These are phyloP conservation scores for Mycteria americana DNA, from an alignment of 2,797 vertebrate genomes.

Conservation along the genomic window DNA sequence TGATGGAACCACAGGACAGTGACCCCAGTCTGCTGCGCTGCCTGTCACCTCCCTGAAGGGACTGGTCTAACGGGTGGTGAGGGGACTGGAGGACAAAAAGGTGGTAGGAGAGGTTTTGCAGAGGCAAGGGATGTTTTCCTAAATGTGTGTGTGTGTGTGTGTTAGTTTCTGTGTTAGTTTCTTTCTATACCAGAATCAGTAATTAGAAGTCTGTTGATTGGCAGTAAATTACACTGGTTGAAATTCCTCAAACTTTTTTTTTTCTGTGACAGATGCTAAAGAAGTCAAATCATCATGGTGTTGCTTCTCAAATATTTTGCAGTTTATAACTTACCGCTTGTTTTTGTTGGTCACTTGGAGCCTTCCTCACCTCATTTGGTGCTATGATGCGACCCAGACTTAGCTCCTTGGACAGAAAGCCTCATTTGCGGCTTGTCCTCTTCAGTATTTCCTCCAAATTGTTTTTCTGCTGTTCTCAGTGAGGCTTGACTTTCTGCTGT, in stretches of 20 bases:
- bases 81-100: not conserved
- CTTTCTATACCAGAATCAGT: not conserved
- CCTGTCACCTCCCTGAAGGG: not conserved
- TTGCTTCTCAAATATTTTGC: not conserved
- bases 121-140: not conserved
- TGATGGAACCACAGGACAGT: not conserved
- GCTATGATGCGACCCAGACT: not conserved
- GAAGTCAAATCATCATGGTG: not conserved
- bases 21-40: not conserved
- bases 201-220: not conserved
- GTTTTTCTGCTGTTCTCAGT: not conserved
- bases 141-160: not conserved
- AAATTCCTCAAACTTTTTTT: not conserved
- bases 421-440: not conserved
- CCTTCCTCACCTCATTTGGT: not conserved
- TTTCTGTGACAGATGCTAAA: not conserved
- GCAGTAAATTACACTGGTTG: not conserved
- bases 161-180: not conserved
- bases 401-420: not conserved
- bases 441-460: not conserved
- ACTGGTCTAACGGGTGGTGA: not conserved
- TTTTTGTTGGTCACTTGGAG: not conserved
- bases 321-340: not conserved
- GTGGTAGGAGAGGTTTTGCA: not conserved
- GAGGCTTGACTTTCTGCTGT: not conserved